phyloP scores from a whole-genome alignment of 2,113 vertebrate species.

The Zosterops borbonicus region DNA sequence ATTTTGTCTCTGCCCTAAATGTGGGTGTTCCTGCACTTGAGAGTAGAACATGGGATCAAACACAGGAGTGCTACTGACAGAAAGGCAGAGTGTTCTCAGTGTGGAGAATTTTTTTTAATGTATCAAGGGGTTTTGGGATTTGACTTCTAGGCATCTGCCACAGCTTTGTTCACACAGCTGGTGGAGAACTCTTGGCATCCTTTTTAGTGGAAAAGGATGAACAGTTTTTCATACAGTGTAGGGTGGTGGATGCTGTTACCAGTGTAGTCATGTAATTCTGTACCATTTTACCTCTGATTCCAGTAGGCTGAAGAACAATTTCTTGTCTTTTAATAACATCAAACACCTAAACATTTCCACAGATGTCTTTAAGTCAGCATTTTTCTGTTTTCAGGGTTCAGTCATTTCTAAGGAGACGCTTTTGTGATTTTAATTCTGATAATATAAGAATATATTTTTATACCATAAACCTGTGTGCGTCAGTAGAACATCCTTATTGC shows the following conservation, averaged over 20 bases:
- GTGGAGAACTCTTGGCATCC: neutral
- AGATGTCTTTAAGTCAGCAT: neutral
- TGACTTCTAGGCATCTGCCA: neutral
- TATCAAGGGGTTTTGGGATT: neutral
- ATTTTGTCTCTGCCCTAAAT: neutral
- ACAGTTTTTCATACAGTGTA: neutral
- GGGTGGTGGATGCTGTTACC: neutral
- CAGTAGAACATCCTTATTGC: neutral
- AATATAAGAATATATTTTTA: neutral
- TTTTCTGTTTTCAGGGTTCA: neutral
- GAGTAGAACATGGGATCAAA: neutral
- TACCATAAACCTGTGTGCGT: neutral
- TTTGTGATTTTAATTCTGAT: neutral
- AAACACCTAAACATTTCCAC: neutral
- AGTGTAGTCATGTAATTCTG: neutral
- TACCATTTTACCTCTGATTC: neutral
- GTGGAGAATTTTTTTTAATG: neutral
- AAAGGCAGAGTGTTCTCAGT: neutral
- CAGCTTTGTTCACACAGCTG: neutral
- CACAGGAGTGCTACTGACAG: accelerated
- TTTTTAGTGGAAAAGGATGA: neutral
- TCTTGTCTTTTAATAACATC: neutral
- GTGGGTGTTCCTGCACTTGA: neutral
- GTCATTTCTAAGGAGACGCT: neutral
- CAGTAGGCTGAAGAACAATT: neutral